Evolutionary conservation across 2,113 vertebrate genomes (phyloP), one percentile per base, ranked within the genome.

Genomic region (Cyanoderma ruficeps): DNA sequence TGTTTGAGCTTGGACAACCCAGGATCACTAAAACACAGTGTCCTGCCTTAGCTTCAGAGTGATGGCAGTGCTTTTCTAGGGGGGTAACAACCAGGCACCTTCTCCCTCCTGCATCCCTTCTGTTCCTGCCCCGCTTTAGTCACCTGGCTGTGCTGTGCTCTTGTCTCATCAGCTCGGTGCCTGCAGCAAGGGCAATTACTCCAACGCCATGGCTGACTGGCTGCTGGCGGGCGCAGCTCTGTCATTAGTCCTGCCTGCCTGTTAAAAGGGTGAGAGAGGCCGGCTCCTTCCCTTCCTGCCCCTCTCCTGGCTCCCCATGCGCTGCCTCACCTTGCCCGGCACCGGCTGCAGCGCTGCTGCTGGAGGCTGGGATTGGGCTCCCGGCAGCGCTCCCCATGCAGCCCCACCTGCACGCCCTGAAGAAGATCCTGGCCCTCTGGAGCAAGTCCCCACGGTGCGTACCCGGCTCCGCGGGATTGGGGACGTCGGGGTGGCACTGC

Each of bases 381-480:
- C 72, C 7, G 8, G 27, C 84, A 61, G 71, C 28, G 7, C 49
- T 50, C 20, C 31, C 10, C 4, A 96, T 97, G 97, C 95, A 94
- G 19, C 7, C 92, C 9, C 83, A 76, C 18, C 88, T 95, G 88
- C 91, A 82, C 2, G 19, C 30, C 0, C 28, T 95, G 28, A 77
- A 57, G 92, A 96, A 63, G 72, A 30, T 95, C n/a, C 84, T 97
- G 88, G 88, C 87, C 15, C 83, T 89, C 84, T 96, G 97, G 96
- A 83, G 76, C 1, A 1, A 33, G 0, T 89, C 83, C 0, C 90
- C 4, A 37, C 59, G 93, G 97, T 97, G 88, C 22, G 97, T 97
- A 95, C 39, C 25, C n/a, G 20, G 49, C 52, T 33, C 37, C 0
- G 1, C 0, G 3, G 68, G 10, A 7, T 44, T 6, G 7, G 46